Base-by-base conservation (phyloP, 2,888 invertebrate genomes). In the Sialis lutaria region DNA sequence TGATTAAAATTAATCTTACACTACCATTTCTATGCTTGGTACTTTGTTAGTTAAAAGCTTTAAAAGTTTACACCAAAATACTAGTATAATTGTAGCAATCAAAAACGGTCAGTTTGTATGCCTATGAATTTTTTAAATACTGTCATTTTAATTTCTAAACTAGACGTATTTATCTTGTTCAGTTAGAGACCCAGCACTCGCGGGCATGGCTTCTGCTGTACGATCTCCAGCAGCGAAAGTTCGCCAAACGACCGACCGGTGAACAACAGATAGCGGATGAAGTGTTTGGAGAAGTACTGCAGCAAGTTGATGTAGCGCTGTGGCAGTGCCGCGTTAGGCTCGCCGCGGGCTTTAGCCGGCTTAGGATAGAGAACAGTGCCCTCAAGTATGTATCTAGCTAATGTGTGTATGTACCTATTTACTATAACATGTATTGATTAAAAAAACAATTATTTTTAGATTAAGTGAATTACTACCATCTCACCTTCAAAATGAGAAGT, bases 301-400 rank as follows among this genome's bases (percentile, higher is more conserved):
- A 13, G 32, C 30, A 42, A 35, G 72, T 80, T 1, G 82, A 86
- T 53, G 64, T 66, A 6, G 69, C 72, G 2, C 64, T 87, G 8
- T 78, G 82, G 76, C 60, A 68, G 6, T 72, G 75, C 54, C 70
- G 79, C 46, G 75, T 82, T 0, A 75, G 76, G 52, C 65, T 88
- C 34, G 83, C 85, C 0, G 88, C 88, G 0, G 79, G 85, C 1
- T 72, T 88, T 40, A 79, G 87, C 0, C 70, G 85, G 50, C 71
- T 87, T 52, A 69, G 86, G 9, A 87, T 88, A 31, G 75, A 78
- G 55, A 77, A 79, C 55, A 78, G 76, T 42, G 87, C 87, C 0
- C 71, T 82, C 33, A 67, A 62, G 70, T 77, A 57, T 67, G 66
- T 62, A 48, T 9, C 22, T 13, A 32, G 8, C n/a, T 13, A 40